Conservation (phyloP, 2,888 invertebrate genomes). For the Cephonodes hylas region DNA sequence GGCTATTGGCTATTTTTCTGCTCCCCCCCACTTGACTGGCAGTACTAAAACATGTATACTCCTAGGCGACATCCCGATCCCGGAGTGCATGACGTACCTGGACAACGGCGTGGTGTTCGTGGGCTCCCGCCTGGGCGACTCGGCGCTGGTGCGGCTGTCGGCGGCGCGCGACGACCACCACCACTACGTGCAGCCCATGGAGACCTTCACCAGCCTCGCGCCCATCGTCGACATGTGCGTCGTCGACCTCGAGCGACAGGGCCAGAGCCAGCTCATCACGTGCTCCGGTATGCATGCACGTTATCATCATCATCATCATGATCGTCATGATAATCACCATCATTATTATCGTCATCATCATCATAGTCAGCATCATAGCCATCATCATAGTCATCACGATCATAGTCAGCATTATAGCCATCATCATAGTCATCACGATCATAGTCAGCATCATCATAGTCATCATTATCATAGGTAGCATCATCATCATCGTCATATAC, state of each 20-base stretch:
- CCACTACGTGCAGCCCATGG: constrained; percentile 96
- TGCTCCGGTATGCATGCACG: constrained; percentile 86
- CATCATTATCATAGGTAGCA: no score
- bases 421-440: no score
- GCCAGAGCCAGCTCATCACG: constrained; percentile 98
- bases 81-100: constrained; percentile 98
- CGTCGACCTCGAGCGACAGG: constrained; percentile 97
- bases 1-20: no score
- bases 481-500: no score
- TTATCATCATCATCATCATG: no score
- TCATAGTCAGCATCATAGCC: no score
- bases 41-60: background rate
- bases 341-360: no score
- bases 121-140: constrained; percentile 98
- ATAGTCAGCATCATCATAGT: no score
- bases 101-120: constrained; percentile 99
- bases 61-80: constrained; percentile 92
- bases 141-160: constrained; percentile 94
- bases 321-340: no score
- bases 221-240: constrained; percentile 99
- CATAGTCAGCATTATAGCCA: no score
- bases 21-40: no score
- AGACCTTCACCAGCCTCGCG: constrained; percentile 97
- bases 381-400: no score
- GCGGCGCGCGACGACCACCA: constrained; percentile 91